Conservation (phyloP, 2,797 vertebrate species). For the Euthynnus affinis region DNA sequence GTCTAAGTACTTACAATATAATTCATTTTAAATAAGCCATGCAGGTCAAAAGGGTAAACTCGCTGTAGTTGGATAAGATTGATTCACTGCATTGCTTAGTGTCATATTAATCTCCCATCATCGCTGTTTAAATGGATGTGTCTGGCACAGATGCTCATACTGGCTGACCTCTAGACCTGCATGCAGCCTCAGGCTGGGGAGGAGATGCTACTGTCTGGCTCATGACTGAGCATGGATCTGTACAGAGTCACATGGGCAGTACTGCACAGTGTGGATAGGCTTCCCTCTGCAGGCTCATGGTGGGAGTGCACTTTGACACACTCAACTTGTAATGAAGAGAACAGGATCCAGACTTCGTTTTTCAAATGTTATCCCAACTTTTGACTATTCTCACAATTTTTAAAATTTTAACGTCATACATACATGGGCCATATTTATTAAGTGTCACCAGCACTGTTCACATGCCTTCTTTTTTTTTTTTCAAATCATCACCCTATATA, state of each 20-base stretch:
- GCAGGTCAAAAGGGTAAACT: conserved; percentile 16
- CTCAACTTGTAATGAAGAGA: background rate
- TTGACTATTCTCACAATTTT: background rate
- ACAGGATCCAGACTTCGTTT: background rate
- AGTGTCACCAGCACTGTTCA: background rate
- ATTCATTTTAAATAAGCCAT: background rate
- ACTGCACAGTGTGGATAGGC: conserved; percentile 8
- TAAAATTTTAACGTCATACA: background rate
- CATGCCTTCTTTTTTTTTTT: background rate
- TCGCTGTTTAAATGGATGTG: conserved; percentile 30
- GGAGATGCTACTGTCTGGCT: conserved; percentile 21
- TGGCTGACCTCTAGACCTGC: conserved; percentile 37
- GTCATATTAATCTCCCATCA: conserved; percentile 15
- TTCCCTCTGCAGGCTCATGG: conserved; percentile 55
- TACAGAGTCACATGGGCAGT: background rate
- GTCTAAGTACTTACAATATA: background rate
- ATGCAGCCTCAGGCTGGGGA: conserved; percentile 17
- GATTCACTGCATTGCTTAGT: conserved; percentile 11
- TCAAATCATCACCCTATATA: background rate
- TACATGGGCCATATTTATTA: background rate
- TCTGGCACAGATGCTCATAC: conserved; percentile 13
- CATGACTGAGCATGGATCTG: background rate
- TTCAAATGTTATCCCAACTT: background rate
- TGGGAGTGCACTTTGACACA: conserved; percentile 15
- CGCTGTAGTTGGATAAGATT: background rate